Evolutionary conservation across 2,113 vertebrate genomes (phyloP), one percentile per base, ranked within the genome.

Genomic region (Cettia cetti): DNA sequence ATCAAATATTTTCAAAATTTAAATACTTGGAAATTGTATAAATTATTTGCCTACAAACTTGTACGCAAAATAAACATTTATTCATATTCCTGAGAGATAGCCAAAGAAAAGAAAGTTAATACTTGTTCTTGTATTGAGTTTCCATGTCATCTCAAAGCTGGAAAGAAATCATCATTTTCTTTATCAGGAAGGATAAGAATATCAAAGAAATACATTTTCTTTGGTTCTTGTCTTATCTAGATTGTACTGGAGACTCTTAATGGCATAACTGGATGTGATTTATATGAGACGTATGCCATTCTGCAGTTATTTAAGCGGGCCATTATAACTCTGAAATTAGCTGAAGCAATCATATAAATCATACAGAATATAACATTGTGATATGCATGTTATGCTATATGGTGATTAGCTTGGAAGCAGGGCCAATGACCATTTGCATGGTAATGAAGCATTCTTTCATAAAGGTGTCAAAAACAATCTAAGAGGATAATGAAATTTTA

Each of bases 401-500:
- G 60, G n/a, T 6, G 23, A 94, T 94, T 86, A 94, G 82, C 49
- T 86, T 78, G 74, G 78, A 95, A 95, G 74, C 13, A 20, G 44
- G 53, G 56, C 69, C 88, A 86, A 68, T 65, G 90, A 71, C 79
- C 68, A 75, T 90, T 93, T 96, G 80, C 94, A 96, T 94, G 52
- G 68, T 90, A 94, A 96, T 93, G 95, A 93, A 86, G 60, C 52
- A 71, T 90, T 96, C 76, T 86, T 96, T 95, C 92, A 93, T 71
- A 89, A 92, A 92, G 68, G 82, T 94, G 93, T 97, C 95, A 95
- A 89, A 96, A 90, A 81, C 90, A 90, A 93, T 89, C 85, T 71
- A 52, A 96, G 13, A 93, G 64, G 88, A 82, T 97, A 96, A 96
- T 94, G 93, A 93, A 94, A 94, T 94, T 96, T 97, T 92, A 89